phyloP scores from a whole-genome alignment of 2,797 vertebrate genomes.

The Tragopan temminckii region DNA sequence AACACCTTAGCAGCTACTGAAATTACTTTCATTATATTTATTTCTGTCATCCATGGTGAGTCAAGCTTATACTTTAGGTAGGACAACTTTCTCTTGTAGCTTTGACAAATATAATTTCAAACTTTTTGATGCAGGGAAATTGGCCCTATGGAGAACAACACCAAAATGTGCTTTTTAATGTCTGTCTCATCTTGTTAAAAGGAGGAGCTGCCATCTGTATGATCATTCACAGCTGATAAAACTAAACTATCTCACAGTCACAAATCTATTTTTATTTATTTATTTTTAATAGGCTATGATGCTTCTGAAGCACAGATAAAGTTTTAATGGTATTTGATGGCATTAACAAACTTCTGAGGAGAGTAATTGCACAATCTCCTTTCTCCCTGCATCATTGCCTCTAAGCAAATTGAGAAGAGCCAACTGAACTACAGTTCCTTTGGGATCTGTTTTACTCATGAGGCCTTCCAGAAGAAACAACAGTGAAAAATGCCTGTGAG shows the following conservation, averaged over 20 bases:
- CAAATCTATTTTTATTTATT: neutral
- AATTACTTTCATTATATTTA: slow-evolving; percentile 4
- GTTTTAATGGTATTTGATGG: neutral
- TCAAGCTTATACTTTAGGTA: neutral
- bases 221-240: neutral
- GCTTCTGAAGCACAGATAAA: neutral
- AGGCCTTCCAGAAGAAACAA: slow-evolving; percentile 12
- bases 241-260: neutral
- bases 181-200: neutral
- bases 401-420: neutral
- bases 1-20: neutral
- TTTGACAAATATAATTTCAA: neutral
- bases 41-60: neutral
- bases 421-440: neutral
- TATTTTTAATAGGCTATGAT: neutral
- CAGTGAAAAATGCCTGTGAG: neutral
- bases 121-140: neutral
- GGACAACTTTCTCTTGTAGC: neutral
- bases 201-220: neutral
- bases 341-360: neutral
- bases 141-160: neutral
- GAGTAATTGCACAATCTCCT: neutral
- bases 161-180: neutral
- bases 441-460: neutral
- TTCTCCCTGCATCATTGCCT: neutral